phyloP scores from a whole-genome alignment of 2,888 invertebrate genomes.

The Pantelozetes paolii region DNA sequence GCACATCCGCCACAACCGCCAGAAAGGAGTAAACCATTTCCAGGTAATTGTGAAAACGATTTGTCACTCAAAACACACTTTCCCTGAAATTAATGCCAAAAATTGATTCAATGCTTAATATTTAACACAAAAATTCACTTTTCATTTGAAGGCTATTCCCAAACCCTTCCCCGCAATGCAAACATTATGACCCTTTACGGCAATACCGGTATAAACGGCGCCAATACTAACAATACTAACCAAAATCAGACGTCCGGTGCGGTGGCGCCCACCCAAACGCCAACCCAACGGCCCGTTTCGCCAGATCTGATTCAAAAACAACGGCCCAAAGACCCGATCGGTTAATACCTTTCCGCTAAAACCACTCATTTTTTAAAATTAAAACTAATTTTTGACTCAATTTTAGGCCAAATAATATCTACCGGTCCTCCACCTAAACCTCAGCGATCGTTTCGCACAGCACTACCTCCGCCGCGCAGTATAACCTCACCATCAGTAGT shows the following conservation, averaged over 20 bases:
- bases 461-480: constrained; percentile 44
- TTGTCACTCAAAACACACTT: neutral
- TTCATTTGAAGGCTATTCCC: constrained; percentile 47
- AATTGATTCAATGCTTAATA: neutral
- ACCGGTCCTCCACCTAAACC: constrained; percentile 57
- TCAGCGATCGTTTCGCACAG: constrained; percentile 58
- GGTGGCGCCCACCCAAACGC: neutral
- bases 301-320: constrained; percentile 29
- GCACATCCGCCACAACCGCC: constrained; percentile 42
- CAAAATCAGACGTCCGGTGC: neutral
- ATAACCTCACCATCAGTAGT: constrained; percentile 39
- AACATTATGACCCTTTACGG: constrained; percentile 43
- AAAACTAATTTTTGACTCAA: neutral
- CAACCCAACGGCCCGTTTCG: constrained; percentile 16
- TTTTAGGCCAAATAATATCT: constrained; percentile 31
- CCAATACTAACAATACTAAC: constrained; percentile 20
- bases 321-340: constrained; percentile 38
- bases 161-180: constrained; percentile 48
- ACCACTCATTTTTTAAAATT: neutral
- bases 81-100: neutral
- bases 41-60: constrained; percentile 41
- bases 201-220: constrained; percentile 18
- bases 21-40: constrained; percentile 44
- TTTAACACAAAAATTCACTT: constrained; percentile 2
- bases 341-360: neutral